phyloP scores from a whole-genome alignment of 2,888 invertebrate species.

The Nudaria mundana region DNA sequence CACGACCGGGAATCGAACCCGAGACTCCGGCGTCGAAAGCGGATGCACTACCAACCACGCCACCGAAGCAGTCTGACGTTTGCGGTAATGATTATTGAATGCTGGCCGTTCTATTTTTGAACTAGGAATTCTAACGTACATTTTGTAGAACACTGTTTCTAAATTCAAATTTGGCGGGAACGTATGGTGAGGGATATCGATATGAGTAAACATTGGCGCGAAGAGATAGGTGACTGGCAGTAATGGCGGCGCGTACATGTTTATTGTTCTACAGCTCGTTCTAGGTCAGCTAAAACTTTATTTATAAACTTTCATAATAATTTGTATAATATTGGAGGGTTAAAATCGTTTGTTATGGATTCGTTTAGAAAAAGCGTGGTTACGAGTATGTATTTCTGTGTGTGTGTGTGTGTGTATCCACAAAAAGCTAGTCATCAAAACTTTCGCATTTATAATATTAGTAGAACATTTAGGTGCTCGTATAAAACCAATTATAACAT shows the following conservation, averaged over 20 bases:
- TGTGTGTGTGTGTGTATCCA: no score
- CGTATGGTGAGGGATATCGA: constrained; percentile 2
- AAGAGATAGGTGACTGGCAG: constrained; percentile 8
- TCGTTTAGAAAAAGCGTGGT: no score
- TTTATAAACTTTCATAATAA: not conserved
- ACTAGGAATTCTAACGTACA: constrained; percentile 45
- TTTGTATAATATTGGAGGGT: no score
- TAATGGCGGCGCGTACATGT: not conserved
- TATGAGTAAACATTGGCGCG: constrained; percentile 1
- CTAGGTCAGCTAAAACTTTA: constrained; percentile 19
- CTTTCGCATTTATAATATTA: no score
- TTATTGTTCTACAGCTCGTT: not conserved
- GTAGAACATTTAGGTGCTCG: not conserved
- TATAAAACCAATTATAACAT: constrained; percentile 6
- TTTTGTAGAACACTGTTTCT: constrained; percentile 26
- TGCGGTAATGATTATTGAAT: constrained; percentile 75
- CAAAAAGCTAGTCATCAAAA: no score
- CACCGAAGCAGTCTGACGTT: no score
- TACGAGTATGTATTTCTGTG: no score
- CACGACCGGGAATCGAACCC: no score
- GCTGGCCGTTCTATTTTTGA: constrained; percentile 70
- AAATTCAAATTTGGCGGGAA: constrained; percentile 12
- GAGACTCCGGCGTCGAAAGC: no score
- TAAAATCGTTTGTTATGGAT: no score
- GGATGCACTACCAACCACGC: no score